Conservation (phyloP, 2,888 invertebrate genomes). For the Morinoia aosen region DNA sequence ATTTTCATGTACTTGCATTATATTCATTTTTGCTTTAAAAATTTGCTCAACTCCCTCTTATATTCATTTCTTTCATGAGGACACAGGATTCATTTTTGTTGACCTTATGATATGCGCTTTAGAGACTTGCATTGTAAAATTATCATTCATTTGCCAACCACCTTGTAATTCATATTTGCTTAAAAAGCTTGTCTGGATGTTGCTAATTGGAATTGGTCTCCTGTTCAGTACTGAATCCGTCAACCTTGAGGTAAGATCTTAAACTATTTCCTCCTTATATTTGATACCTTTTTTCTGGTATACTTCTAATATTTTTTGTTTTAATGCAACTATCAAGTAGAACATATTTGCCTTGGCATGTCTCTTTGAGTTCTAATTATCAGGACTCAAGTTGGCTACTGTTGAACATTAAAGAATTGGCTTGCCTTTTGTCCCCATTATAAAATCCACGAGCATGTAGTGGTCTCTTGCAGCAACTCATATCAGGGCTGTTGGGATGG, state of each 20-base stretch:
- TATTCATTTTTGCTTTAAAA: neutral
- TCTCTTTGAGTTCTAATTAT: neutral
- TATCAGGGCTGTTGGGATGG: neutral
- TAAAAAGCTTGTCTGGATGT: neutral
- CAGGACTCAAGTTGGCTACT: neutral
- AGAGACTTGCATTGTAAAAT: neutral
- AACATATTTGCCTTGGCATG: neutral
- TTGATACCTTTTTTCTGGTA: neutral
- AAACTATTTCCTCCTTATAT: neutral
- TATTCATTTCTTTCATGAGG: neutral
- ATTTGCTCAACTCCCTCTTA: neutral
- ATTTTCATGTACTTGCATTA: neutral
- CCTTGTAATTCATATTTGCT: neutral
- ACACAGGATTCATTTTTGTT: neutral
- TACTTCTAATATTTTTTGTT: constrained; percentile 5
- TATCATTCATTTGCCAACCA: neutral
- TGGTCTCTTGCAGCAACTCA: neutral
- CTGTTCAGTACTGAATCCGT: constrained; percentile 8
- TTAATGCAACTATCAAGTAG: neutral
- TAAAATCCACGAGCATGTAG: neutral
- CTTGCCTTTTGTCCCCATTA: neutral
- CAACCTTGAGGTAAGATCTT: constrained; percentile 11
- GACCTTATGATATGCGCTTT: neutral
- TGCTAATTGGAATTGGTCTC: constrained; percentile 26
- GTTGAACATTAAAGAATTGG: neutral